phyloP scores from a whole-genome alignment of 1,140 invertebrate species.

The Hyles euphorbiae region DNA sequence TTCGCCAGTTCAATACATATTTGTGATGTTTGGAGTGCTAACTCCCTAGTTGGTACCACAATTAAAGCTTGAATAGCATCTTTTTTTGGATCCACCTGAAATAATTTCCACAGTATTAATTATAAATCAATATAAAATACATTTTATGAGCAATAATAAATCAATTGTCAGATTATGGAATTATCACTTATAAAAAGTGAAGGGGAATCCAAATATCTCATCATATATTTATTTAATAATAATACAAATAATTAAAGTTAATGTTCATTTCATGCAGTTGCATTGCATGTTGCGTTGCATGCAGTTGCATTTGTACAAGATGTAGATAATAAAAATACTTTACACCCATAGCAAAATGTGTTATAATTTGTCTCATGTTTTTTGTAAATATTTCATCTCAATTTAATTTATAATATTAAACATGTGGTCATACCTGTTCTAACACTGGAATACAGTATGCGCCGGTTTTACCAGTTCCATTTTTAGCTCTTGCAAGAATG shows the following conservation, averaged over 20 bases:
- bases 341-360: too few relatives aligned
- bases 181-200: conserved; percentile 71
- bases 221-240: conserved; percentile 33
- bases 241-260: conserved; percentile 3
- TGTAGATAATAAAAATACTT: too few relatives aligned
- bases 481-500: conserved; percentile 98
- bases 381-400: too few relatives aligned
- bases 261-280: too few relatives aligned
- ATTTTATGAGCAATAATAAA: conserved; percentile 3
- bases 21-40: conserved; percentile 99
- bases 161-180: conserved; percentile 37
- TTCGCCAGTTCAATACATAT: conserved; percentile 99
- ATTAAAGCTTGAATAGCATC: conserved; percentile 97
- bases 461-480: conserved; percentile 99
- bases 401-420: conserved; percentile 1
- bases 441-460: conserved; percentile 99
- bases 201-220: conserved; percentile 73
- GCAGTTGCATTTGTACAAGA: too few relatives aligned
- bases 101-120: conserved; percentile 1
- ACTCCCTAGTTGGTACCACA: conserved; percentile 98
- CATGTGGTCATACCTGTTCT: conserved; percentile 79
- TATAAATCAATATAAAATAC: background rate
- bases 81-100: conserved; percentile 88
- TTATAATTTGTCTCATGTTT: too few relatives aligned
- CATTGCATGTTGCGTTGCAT: too few relatives aligned